Base-by-base conservation (phyloP, 2,113 vertebrate genomes). In the Ondatra zibethicus region DNA sequence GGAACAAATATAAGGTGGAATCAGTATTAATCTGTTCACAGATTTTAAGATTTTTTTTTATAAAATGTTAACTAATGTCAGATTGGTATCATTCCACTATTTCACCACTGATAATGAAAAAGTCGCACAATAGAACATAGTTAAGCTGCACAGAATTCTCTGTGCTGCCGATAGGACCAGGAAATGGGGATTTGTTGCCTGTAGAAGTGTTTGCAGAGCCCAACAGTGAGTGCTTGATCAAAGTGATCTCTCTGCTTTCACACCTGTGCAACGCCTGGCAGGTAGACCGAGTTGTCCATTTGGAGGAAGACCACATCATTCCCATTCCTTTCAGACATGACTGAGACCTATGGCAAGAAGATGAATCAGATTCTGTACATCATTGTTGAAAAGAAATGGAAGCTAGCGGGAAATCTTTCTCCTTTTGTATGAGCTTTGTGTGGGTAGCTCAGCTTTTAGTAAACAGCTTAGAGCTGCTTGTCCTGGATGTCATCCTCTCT, bases 371-470 rank as follows among this genome's bases (percentile, higher is more conserved):
- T 84, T 61, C n/a, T 63, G 13, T 82, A 29, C 25, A 63, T 29
- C 55, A 5, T 39, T 63, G 25, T 39, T 82, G 80, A 39, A 39
- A 82, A 98, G 98, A 98, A 98, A 98, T 98, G 98, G 95, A 98
- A 98, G 95, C 96, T 98, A 98, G 96, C 97, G 95, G 96, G 98
- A 95, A 95, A 94, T 95, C 97, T 95, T 97, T 97, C 97, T 98
- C 97, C 93, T 97, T 97, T 98, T 98, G 97, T 97, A 96, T 93
- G 85, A 98, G 97, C 94, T 96, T 96, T 95, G 97, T 98, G 98
- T 95, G 98, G 97, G 98, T 97, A 94, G 96, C 93, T 89, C 97
- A 96, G 97, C 97, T 96, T 97, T 96, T 98, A 97, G 21, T 12
- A 88, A 27, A 27, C 6, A n/a, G 45, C 36, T 45, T 9, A 36